Evolutionary conservation across 2,113 vertebrate genomes (phyloP).

Genomic region (Hyla sarda): DNA sequence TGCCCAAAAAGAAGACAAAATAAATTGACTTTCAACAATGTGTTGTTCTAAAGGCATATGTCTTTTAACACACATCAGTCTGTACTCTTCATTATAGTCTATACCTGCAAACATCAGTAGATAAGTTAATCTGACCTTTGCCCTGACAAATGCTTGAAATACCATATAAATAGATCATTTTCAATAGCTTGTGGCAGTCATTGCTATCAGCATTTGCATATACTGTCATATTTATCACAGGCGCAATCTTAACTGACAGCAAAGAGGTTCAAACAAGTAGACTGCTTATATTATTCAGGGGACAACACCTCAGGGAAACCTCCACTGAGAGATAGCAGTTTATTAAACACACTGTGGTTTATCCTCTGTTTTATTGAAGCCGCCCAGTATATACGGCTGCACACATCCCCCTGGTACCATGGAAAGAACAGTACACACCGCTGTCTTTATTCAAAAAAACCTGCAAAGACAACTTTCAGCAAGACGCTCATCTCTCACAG

Average conservation of each 20-base stretch:
- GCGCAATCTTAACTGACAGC: conserved; percentile 40
- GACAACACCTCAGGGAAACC: conserved; percentile 33
- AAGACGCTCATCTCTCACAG: not conserved
- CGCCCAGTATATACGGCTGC: not conserved
- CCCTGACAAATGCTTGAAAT: conserved; percentile 2
- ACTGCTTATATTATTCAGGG: not conserved
- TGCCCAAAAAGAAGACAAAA: not conserved
- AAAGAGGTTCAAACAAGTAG: conserved; percentile 46
- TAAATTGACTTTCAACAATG: not conserved
- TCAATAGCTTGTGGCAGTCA: not conserved
- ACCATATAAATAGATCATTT: not conserved
- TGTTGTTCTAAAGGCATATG: not conserved
- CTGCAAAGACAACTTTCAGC: not conserved
- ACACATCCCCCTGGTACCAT: conserved; percentile 4
- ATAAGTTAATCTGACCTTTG: conserved; percentile 2
- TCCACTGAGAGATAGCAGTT: conserved; percentile 11
- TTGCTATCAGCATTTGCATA: conserved; percentile 17
- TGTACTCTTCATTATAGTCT: not conserved
- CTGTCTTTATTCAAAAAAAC: not conserved
- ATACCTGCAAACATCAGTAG: not conserved
- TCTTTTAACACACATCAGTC: not conserved
- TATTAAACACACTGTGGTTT: conserved; percentile 23
- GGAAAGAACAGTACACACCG: not conserved
- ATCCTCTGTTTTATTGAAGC: not conserved
- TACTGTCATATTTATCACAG: conserved; percentile 29